These are phyloP conservation scores for Melanostoma mellinum DNA, from an alignment of 2,888 invertebrate species.

Conservation along the genomic window DNA sequence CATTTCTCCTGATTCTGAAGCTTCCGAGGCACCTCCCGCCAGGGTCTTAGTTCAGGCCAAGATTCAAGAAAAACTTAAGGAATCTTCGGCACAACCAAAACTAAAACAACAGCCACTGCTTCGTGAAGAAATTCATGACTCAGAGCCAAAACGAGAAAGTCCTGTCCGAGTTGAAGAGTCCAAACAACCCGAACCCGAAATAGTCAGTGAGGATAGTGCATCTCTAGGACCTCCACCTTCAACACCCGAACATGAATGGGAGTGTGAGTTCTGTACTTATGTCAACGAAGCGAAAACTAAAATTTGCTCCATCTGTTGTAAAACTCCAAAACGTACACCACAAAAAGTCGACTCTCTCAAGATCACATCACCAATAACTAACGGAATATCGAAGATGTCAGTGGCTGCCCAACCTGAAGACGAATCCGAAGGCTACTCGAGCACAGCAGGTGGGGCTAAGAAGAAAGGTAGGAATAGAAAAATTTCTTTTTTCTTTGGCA, in stretches of 20 bases:
- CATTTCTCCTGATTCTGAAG: slow-evolving; percentile 79
- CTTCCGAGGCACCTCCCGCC: slow-evolving; percentile 77
- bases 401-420: slow-evolving; percentile 52
- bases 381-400: slow-evolving; percentile 71
- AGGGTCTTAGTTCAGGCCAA: slow-evolving; percentile 81
- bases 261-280: slow-evolving; percentile 95
- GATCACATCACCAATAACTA: slow-evolving; percentile 34
- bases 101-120: slow-evolving; percentile 35
- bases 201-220: slow-evolving; percentile 66
- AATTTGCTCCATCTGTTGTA: slow-evolving; percentile 93
- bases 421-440: slow-evolving; percentile 75
- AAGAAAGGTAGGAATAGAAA: slow-evolving; percentile 88
- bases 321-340: slow-evolving; percentile 84
- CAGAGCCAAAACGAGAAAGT: slow-evolving; percentile 15
- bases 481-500: slow-evolving; percentile 89
- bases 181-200: slow-evolving; percentile 32
- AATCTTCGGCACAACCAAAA: slow-evolving; percentile 50
- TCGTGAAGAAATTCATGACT: slow-evolving; percentile 55
- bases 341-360: slow-evolving; percentile 10
- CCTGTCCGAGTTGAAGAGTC: slow-evolving; percentile 42
- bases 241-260: slow-evolving; percentile 87
- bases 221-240: slow-evolving; percentile 82
- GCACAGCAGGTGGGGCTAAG: slow-evolving; percentile 79
- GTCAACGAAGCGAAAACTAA: slow-evolving; percentile 91
- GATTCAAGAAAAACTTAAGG: slow-evolving; percentile 80